These are phyloP conservation scores for Dermochelys coriacea DNA, from an alignment of 2,797 vertebrate species.

Conservation along the genomic window DNA sequence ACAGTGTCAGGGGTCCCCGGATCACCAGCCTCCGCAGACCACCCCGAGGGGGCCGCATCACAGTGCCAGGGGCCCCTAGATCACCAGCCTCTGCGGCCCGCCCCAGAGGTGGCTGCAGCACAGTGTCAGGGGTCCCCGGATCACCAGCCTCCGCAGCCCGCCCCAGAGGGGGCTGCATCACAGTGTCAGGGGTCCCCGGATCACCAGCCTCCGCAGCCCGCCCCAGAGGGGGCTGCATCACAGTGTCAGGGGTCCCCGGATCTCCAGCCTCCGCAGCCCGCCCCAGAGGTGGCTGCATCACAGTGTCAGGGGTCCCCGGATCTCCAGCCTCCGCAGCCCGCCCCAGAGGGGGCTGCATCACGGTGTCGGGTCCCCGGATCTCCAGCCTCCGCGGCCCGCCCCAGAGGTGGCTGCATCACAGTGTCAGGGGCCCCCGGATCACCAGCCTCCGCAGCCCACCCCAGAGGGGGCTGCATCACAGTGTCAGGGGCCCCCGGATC, in stretches of 20 bases:
- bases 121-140: too few relatives aligned
- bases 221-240: background rate
- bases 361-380: too few relatives aligned
- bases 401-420: background rate
- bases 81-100: too few relatives aligned
- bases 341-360: background rate
- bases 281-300: background rate
- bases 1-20: too few relatives aligned
- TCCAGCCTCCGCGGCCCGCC: too few relatives aligned
- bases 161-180: background rate
- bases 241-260: too few relatives aligned
- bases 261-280: background rate
- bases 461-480: background rate
- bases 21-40: background rate
- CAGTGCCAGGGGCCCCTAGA: too few relatives aligned
- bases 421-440: too few relatives aligned
- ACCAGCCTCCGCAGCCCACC: background rate
- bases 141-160: background rate
- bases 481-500: too few relatives aligned
- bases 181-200: accelerated
- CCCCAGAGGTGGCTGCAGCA: background rate
- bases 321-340: background rate
- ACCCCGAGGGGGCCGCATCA: background rate
- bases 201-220: too few relatives aligned
- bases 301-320: too few relatives aligned